Evolutionary conservation across 2,888 invertebrate species (phyloP).

Genomic region (Timandra comae): DNA sequence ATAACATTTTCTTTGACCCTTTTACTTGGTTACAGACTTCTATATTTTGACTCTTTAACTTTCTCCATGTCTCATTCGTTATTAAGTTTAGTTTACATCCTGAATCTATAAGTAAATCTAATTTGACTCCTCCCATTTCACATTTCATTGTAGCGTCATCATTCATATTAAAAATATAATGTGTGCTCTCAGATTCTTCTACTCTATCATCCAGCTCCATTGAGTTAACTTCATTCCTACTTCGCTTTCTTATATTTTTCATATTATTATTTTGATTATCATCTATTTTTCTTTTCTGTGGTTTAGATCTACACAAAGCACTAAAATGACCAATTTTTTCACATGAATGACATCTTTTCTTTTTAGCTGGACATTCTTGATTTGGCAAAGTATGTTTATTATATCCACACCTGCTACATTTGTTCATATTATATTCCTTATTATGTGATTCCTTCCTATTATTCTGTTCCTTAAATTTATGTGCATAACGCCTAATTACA

Average conservation of each 20-base stretch:
- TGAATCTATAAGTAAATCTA: conserved; percentile 22
- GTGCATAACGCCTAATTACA: not conserved
- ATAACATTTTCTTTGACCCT: not conserved
- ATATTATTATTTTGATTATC: not conserved
- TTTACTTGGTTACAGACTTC: not conserved
- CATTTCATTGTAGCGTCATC: conserved; percentile 17
- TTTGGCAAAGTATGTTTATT: conserved; percentile 1
- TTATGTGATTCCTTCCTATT: not conserved
- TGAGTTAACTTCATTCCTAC: conserved; percentile 1
- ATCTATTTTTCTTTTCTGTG: conserved; percentile 2
- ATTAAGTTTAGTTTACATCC: conserved; percentile 20
- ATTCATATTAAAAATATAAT: conserved; percentile 7
- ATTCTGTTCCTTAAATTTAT: not conserved
- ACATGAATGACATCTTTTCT: conserved; percentile 13
- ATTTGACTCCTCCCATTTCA: conserved; percentile 20
- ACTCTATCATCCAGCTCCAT: not conserved
- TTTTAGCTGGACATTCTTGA: conserved; percentile 13
- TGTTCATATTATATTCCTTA: not conserved
- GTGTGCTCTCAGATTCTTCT: not conserved
- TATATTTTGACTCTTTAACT: conserved; percentile 4
- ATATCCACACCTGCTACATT: conserved; percentile 10
- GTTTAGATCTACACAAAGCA: conserved; percentile 3
- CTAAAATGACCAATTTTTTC: conserved; percentile 11
- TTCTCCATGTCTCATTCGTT: conserved; percentile 10
- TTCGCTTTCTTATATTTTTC: conserved; percentile 5